Evolutionary conservation across 1,140 invertebrate genomes (phyloP), one percentile per base, ranked within the genome.

Genomic region (Trichoplusia ni): DNA sequence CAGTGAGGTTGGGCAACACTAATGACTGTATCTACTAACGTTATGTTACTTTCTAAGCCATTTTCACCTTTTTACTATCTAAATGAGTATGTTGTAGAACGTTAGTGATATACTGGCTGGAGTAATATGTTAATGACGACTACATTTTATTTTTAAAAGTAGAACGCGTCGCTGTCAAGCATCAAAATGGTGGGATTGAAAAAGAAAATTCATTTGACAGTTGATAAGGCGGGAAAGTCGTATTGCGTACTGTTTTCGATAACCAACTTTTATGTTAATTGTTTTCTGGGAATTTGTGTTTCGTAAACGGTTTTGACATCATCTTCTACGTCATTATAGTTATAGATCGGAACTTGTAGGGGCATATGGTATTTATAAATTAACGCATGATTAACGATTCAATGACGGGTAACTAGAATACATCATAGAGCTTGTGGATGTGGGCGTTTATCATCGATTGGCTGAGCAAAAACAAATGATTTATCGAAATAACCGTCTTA

Each of bases 321-420:
- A n/a, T n/a, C n/a, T n/a, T n/a, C n/a, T n/a, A n/a, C n/a, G n/a
- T n/a, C n/a, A n/a, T n/a, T n/a, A n/a, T n/a, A n/a, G n/a, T n/a
- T n/a, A n/a, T n/a, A n/a, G 19, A 54, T 14, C 51, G 42, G 13
- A 23, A 51, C 60, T 31, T 40, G 31, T 62, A 62, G 31, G 60
- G 47, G 33, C 35, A 42, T 62, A 33, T 13, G 35, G 35, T 53
- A 62, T 62, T 53, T 62, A 62, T 62, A 51, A 53, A 62, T 53
- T 51, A 38, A 13, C 35, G 21, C 9, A 54, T 54, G 35, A 54
- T 54, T 54, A 54, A 37, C 33, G 33, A 37, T 19, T 14, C 35
- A 33, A 25, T 54, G 51, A 54, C 47, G 47, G 25, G 27, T 19
- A 19, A 51, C 51, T 37, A 19, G 19, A 37, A 35, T 38, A 54